phyloP scores from a whole-genome alignment of 2,113 vertebrate genomes.

The Chloropsis hardwickii region DNA sequence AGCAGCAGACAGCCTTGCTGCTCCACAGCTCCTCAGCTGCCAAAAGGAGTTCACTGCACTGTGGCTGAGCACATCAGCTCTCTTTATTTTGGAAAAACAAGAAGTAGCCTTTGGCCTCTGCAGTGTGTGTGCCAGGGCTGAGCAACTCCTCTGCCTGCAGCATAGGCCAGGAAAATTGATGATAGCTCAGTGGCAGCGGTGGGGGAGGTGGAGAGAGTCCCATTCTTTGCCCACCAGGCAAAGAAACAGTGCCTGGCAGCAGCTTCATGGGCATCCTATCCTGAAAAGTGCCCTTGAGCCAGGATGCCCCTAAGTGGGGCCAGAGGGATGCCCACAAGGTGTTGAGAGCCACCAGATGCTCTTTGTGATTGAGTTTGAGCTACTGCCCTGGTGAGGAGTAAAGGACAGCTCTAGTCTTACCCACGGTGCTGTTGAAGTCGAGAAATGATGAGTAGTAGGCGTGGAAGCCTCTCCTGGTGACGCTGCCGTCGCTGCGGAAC shows the following conservation, averaged over 20 bases:
- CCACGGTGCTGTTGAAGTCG: accelerated
- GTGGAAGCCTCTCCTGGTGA: background rate
- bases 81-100: background rate
- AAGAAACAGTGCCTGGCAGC: background rate
- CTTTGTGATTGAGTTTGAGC: background rate
- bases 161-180: accelerated
- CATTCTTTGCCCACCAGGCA: background rate
- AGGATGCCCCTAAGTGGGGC: background rate
- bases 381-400: too few species aligned
- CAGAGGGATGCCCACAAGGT: background rate
- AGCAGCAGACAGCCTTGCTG: background rate
- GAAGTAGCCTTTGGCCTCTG: background rate
- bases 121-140: background rate
- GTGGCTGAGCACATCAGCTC: background rate
- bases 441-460: background rate
- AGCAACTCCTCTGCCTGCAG: background rate
- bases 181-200: background rate
- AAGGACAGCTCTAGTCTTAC: background rate
- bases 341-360: accelerated
- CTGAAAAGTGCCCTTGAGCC: background rate
- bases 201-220: too few species aligned
- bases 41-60: background rate
- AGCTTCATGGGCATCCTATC: background rate
- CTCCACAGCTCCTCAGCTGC: background rate
- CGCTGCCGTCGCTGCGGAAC: background rate